These are phyloP conservation scores for Gymnothorax reevesii DNA, from an alignment of 2,797 vertebrate species.

Conservation along the genomic window DNA sequence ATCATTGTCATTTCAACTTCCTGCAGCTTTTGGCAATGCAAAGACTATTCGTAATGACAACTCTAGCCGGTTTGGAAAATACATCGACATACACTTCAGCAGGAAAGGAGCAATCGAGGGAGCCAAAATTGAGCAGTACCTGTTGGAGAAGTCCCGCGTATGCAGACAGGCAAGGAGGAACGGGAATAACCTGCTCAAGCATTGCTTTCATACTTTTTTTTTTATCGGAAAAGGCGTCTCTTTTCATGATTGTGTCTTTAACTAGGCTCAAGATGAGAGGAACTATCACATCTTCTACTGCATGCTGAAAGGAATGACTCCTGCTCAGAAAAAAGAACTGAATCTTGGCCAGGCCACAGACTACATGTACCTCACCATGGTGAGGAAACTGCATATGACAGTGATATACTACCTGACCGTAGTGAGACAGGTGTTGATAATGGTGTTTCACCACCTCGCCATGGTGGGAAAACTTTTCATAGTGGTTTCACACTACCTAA, in stretches of 20 bases:
- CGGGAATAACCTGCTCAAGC: not conserved
- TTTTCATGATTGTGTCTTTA: not conserved
- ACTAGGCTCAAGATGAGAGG: conserved; percentile 87
- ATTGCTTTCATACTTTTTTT: not conserved
- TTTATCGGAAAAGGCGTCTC: not conserved
- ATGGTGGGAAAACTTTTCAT: not conserved
- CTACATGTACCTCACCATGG: conserved; percentile 93
- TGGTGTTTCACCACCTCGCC: not conserved
- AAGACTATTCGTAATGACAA: conserved; percentile 98
- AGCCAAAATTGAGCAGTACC: conserved; percentile 95
- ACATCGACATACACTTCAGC: conserved; percentile 98
- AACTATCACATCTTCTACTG: conserved; percentile 98
- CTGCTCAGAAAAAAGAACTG: conserved; percentile 88
- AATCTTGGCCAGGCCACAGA: conserved; percentile 84
- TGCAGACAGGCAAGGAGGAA: conserved; percentile 86
- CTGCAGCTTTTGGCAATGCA: conserved; percentile 91
- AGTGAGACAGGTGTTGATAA: conserved; percentile 67
- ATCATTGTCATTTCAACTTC: not conserved
- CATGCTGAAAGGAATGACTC: conserved; percentile 91
- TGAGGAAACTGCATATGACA: conserved; percentile 61
- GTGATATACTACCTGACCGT: conserved; percentile 83
- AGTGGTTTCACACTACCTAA: not conserved
- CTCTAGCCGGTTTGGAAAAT: conserved; percentile 96
- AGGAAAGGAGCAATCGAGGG: conserved; percentile 94
- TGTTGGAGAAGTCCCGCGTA: conserved; percentile 94